Conservation (phyloP, 2,113 vertebrate species). For the Aegypius monachus region DNA sequence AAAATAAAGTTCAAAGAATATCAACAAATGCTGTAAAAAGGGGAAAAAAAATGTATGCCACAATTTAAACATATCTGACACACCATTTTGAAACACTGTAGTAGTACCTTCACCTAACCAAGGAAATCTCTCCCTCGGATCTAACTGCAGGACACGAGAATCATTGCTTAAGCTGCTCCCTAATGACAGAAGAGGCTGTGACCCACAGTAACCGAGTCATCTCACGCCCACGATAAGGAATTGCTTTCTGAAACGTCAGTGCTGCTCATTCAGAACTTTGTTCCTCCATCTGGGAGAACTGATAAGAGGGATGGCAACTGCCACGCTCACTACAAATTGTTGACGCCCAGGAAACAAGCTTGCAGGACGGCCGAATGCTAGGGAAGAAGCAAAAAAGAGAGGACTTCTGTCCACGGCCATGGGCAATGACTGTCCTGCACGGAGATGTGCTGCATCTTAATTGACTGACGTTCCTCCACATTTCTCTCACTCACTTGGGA, state of each 20-base stretch:
- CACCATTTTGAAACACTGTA: neutral
- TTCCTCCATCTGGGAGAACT: slow-evolving; percentile 16
- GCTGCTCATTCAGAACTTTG: slow-evolving; percentile 49
- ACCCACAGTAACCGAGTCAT: slow-evolving; percentile 48
- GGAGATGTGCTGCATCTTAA: neutral
- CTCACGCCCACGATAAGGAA: slow-evolving; percentile 43
- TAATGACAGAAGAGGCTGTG: neutral
- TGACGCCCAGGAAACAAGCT: neutral
- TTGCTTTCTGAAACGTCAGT: slow-evolving; percentile 37
- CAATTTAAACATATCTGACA: neutral
- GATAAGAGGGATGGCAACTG: slow-evolving; percentile 45
- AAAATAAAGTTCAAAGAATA: neutral
- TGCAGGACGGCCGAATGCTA: neutral
- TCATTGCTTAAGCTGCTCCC: neutral
- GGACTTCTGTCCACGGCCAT: neutral
- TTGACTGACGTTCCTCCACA: neutral
- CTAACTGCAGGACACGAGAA: neutral
- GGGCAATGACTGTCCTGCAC: neutral
- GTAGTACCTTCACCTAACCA: neutral
- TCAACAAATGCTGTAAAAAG: neutral
- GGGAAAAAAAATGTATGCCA: neutral
- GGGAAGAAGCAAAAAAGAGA: neutral
- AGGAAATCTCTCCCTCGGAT: neutral
- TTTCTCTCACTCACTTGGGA: neutral
- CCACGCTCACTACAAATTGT: neutral